A percentile compares a stretch with the other conserved stretches of the same genome.
phyloP scores from a whole-genome alignment of 1,140 invertebrate species.

The Chrysomallon squamiferum region DNA sequence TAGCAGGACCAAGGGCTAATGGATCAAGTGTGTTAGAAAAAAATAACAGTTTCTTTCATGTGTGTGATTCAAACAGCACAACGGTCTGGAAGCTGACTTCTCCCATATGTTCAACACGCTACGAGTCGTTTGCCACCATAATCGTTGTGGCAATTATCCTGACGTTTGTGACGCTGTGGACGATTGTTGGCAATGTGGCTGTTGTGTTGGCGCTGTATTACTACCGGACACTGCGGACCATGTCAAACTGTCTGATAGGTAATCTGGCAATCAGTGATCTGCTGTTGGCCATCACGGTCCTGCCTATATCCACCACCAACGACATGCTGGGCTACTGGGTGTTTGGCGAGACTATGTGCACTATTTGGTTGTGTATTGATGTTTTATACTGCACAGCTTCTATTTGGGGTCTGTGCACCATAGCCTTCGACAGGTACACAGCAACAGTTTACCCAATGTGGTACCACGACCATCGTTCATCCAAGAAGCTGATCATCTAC shows the following conservation, averaged over 20 bases:
- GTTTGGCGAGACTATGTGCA: conserved; percentile 58
- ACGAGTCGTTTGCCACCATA: conserved; percentile 38
- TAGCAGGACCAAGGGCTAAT: too few species aligned
- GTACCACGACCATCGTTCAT: conserved; percentile 58
- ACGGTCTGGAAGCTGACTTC: conserved; percentile 32
- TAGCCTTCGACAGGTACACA: conserved; percentile 63
- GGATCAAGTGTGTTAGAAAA: too few species aligned
- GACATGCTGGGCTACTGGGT: conserved; percentile 62
- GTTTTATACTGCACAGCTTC: conserved; percentile 65
- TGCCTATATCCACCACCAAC: conserved; percentile 59
- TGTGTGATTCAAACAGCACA: conserved; percentile 37
- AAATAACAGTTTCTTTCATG: background rate
- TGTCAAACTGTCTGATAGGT: conserved; percentile 64
- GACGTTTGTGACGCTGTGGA: conserved; percentile 56
- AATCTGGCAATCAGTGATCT: conserved; percentile 64
- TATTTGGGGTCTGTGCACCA: conserved; percentile 63
- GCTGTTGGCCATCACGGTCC: conserved; percentile 58
- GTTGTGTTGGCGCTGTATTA: conserved; percentile 55
- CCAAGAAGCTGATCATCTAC: conserved; percentile 54
- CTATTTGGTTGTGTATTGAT: conserved; percentile 59
- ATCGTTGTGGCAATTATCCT: conserved; percentile 48
- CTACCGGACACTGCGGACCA: conserved; percentile 57
- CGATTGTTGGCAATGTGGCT: conserved; percentile 63
- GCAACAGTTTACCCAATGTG: conserved; percentile 64
- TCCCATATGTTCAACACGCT: conserved; percentile 47